Conservation (phyloP, 2,888 invertebrate species). For the Cerastis rubricosa region DNA sequence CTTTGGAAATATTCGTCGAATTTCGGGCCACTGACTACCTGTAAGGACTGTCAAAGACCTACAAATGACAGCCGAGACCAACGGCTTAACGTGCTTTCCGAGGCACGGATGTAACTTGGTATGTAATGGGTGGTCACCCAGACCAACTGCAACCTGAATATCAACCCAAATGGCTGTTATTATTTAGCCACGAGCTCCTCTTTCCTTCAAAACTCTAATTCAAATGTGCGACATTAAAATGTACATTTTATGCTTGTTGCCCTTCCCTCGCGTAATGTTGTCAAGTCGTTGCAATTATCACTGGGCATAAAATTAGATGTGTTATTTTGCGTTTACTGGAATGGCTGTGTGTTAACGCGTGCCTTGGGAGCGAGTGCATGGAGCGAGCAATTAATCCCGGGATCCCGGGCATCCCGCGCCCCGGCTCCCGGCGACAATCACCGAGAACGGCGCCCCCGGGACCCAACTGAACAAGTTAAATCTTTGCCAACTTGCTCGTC, state of each 20-base stretch:
- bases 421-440: slow-evolving; percentile 88
- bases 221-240: slow-evolving; percentile 11
- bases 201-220: slow-evolving; percentile 2
- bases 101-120: too few relatives aligned
- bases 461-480: slow-evolving; percentile 85
- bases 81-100: too few relatives aligned
- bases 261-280: slow-evolving; percentile 60
- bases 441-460: slow-evolving; percentile 86
- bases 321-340: slow-evolving; percentile 86
- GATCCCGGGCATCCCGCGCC: slow-evolving; percentile 74
- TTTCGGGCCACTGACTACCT: too few relatives aligned
- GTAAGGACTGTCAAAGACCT: too few relatives aligned
- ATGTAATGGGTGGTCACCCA: too few relatives aligned
- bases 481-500: slow-evolving; percentile 84
- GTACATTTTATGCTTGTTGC: slow-evolving; percentile 32
- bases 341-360: slow-evolving; percentile 84
- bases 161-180: too few relatives aligned
- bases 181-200: too few relatives aligned
- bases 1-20: too few relatives aligned
- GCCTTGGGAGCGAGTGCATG: slow-evolving; percentile 85
- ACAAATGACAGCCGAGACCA: too few relatives aligned
- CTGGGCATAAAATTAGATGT: slow-evolving; percentile 85
- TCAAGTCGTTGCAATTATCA: slow-evolving; percentile 78
- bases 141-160: too few relatives aligned
- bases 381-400: slow-evolving; percentile 87